Evolutionary conservation across 2,888 invertebrate genomes (phyloP), one percentile per base, ranked within the genome.

Genomic region (Epistrophe eligans): DNA sequence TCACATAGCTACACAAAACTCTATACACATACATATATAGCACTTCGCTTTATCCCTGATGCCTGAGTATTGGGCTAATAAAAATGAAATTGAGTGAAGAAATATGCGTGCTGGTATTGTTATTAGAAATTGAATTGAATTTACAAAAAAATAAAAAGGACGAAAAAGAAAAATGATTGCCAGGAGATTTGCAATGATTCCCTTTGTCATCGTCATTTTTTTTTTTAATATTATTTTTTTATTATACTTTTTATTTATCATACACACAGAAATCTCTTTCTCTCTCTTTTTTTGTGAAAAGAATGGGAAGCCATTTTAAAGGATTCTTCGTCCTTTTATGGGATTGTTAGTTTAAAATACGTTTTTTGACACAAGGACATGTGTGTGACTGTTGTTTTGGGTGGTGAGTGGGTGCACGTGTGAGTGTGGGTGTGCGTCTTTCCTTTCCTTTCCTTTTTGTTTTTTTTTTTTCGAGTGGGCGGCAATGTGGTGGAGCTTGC

Each of bases 61-160:
- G 55, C 28, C 9, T 40, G 11, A 40, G 70, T 76, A 76, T 80
- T 76, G 70, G 52, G 81, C 85, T 85, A 85, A 85, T 85, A 85
- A 81, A 85, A 85, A 85, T 77, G 77, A 85, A 85, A 85, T 85
- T 85, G 85, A 85, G 81, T 85, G 81, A 85, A 81, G 85, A 85
- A 81, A 74, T 85, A 82, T 85, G 77, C 82, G 85, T 74, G 62
- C 73, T 77, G 70, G 85, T 71, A 82, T 85, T 85, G 82, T 85
- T 85, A 85, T 85, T 82, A 79, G 82, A 82, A 85, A 85, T 85
- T 85, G 82, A 85, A 85, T 85, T 85, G 85, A 85, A 82, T 85
- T 84, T 84, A 58, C 40, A 43, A 45, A 45, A 60, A 62, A 77
- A 62, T 2, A 62, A 77, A 62, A 82, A 77, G 57, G 48, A 76